Conservation (phyloP, 2,888 invertebrate genomes). For the Dryadula phaetusa region DNA sequence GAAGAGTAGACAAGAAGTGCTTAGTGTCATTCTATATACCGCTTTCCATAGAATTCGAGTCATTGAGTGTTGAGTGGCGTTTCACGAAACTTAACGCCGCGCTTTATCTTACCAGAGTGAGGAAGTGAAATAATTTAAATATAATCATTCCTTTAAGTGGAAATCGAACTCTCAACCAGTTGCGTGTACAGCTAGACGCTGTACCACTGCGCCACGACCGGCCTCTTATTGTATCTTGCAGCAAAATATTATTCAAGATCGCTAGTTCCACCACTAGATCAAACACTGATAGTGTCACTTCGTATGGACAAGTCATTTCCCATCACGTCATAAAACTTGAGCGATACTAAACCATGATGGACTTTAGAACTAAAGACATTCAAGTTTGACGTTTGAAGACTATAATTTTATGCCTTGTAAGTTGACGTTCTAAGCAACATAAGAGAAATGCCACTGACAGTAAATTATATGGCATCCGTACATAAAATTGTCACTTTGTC, state of each 20-base stretch:
- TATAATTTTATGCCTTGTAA: constrained; percentile 25
- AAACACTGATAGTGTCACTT: constrained; percentile 2
- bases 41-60: too few species aligned
- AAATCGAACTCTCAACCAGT: too few species aligned
- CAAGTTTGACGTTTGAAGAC: constrained; percentile 23
- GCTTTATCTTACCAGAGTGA: too few species aligned
- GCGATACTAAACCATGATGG: constrained; percentile 25
- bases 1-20: too few species aligned
- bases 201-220: too few species aligned
- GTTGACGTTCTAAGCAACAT: constrained; percentile 18
- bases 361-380: constrained; percentile 27
- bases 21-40: too few species aligned
- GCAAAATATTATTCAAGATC: neutral
- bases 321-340: constrained; percentile 16
- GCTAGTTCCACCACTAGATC: neutral
- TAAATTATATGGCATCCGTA: constrained; percentile 24
- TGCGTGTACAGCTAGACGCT: too few species aligned
- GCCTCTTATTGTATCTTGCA: too few species aligned
- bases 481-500: constrained; percentile 29
- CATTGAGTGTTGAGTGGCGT: too few species aligned
- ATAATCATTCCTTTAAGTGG: too few species aligned
- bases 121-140: too few species aligned
- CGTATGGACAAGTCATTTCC: constrained; percentile 1
- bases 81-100: too few species aligned
- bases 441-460: constrained; percentile 8